Conservation (phyloP, 2,888 invertebrate species). For the Andricus curvator region DNA sequence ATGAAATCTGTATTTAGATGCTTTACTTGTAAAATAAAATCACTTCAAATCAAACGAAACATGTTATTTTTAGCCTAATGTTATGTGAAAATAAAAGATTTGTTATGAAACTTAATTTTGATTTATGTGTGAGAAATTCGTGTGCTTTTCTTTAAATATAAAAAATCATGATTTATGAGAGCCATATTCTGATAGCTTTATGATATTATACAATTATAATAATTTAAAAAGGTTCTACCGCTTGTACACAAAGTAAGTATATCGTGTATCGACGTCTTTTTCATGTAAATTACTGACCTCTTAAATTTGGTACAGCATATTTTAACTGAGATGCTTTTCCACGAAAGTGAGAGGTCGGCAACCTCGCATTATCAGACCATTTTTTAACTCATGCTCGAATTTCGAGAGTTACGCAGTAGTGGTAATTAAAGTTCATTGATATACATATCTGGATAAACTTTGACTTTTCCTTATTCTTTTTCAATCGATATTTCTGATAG, state of each 20-base stretch:
- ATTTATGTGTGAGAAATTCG: too few species aligned
- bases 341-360: not conserved
- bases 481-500: not conserved
- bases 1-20: too few species aligned
- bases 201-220: not conserved
- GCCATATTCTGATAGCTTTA: not conserved
- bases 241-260: not conserved
- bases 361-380: not conserved
- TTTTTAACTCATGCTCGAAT: not conserved
- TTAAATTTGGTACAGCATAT: not conserved
- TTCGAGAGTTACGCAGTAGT: not conserved
- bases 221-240: not conserved
- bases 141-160: too few species aligned
- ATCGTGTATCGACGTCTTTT: not conserved
- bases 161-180: too few species aligned
- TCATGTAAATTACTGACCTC: conserved; percentile 18
- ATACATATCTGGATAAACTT: not conserved
- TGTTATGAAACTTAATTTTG: too few species aligned
- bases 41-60: too few species aligned
- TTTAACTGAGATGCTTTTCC: conserved; percentile 7
- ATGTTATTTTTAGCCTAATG: too few species aligned
- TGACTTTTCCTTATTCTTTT: not conserved
- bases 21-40: too few species aligned
- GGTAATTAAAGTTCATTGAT: not conserved
- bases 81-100: too few species aligned